Evolutionary conservation across 1,140 invertebrate species (phyloP), one percentile per base, ranked within the genome.

Genomic region (Drosophila pectinifera): DNA sequence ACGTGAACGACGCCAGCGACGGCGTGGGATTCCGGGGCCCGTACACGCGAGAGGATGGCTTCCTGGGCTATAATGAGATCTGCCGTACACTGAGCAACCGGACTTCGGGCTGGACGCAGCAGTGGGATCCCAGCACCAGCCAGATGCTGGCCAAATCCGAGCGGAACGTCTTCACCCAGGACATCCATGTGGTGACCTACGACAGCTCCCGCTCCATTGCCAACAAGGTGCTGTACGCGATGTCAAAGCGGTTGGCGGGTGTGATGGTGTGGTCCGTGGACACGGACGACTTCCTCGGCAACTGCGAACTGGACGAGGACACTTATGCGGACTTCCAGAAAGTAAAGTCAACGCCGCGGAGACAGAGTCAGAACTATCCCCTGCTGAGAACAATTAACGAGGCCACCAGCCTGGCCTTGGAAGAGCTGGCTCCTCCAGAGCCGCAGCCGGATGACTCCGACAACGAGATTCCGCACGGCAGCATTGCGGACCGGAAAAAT

Each of bases 231-330:
- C 93, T 93, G 80, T 94, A 94, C 73, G 94, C 94, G 2, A 93
- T 95, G 67, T 92, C 94, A 56, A 94, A 95, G 69, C 93, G 94
- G 16, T 80, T 97, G 8, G 95, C 94, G 0, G 96, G 96, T n/a
- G 93, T 96, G 1, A 97, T 97, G 96, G 94, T 97, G 3, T 97
- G 96, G 96, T 96, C 96, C 43, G 94, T 96, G 39, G 96, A 96
- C 76, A 96, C 95, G 0, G 96, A 96, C 68, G 96, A 96, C 84
- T 97, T 97, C 81, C 92, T 92, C 2, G 96, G 96, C 0, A 93
- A 94, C 28, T 96, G 96, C 77, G 75, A 92, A 41, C 41, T 93
- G 72, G 92, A 93, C 63, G 82, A 78, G 0, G 92, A 93, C 22
- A 92, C 93, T 0, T 94, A 92, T 53, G 72, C 91, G 0, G 94